phyloP scores from a whole-genome alignment of 1,140 invertebrate species.

The Trissolcus basalis region DNA sequence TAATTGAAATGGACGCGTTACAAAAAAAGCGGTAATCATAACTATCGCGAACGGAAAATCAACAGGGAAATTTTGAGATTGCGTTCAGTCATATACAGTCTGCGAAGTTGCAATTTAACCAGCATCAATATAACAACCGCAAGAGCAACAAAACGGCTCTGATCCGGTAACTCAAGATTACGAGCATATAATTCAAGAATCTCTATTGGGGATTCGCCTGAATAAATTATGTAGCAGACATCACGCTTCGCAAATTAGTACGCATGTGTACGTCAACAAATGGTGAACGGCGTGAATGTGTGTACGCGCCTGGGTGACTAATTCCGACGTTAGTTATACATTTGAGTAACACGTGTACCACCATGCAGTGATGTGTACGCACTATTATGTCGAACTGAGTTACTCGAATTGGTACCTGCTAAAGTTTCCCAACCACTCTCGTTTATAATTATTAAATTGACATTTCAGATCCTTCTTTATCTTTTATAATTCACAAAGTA shows the following conservation, averaged over 20 bases:
- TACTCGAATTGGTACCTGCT: conserved; percentile 26
- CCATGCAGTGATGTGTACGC: conserved; percentile 1
- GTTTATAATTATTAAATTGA: conserved; percentile 5
- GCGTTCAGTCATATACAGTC: not conserved
- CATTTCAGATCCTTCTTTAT: too few species aligned
- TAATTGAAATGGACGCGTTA: too few species aligned
- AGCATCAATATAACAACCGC: conserved; percentile 1
- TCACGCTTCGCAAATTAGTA: conserved; percentile 42
- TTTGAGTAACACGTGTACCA: conserved; percentile 15
- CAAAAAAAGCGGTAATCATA: too few species aligned
- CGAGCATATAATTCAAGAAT: conserved; percentile 22
- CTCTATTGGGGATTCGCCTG: conserved; percentile 29
- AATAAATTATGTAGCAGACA: conserved; percentile 47
- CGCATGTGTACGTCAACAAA: not conserved
- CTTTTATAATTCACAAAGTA: too few species aligned
- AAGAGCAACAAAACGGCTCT: not conserved
- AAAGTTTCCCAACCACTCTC: too few species aligned
- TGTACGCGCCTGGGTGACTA: conserved; percentile 27
- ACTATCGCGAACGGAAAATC: too few species aligned
- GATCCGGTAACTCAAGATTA: conserved; percentile 25
- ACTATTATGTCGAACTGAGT: conserved; percentile 16
- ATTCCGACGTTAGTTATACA: conserved; percentile 25
- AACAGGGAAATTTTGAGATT: too few species aligned
- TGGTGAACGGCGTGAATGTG: conserved; percentile 15
- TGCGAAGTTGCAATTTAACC: conserved; percentile 6